Percentiles rank a stretch among this genome's conserved stretches.
Evolutionary conservation across 2,797 vertebrate genomes (phyloP).

Genomic region (Hydrolagus colliei): DNA sequence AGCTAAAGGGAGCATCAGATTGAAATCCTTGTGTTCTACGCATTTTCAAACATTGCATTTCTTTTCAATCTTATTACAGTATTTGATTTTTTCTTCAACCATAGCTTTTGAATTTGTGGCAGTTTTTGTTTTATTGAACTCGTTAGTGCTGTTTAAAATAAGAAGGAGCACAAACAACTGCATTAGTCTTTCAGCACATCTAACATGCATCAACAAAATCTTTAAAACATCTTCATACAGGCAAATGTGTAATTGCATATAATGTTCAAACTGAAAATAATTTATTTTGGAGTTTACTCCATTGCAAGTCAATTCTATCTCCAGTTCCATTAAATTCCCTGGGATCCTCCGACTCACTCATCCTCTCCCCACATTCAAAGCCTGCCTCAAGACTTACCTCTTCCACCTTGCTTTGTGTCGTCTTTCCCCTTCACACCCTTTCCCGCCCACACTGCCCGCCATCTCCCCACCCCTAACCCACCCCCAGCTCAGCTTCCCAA

Average conservation of each 20-base stretch:
- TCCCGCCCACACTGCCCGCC: no score
- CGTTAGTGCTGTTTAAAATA: background rate
- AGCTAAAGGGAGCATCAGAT: background rate
- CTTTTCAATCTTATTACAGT: background rate
- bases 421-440: no score
- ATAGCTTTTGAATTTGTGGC: background rate
- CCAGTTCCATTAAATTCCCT: no score
- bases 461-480: no score
- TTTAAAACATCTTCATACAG: background rate
- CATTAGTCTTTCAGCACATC: no score
- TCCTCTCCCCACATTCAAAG: no score
- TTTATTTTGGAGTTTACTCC: background rate
- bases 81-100: background rate
- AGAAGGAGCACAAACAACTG: no score
- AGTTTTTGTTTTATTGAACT: background rate
- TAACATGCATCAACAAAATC: background rate
- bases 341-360: no score
- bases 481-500: no score
- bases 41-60: background rate
- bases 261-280: background rate
- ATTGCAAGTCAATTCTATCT: no score
- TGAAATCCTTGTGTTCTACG: background rate
- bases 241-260: background rate
- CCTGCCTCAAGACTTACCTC: no score
- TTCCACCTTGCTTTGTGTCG: no score